phyloP scores from a whole-genome alignment of 2,888 invertebrate species.

The Augochlorella aurata region DNA sequence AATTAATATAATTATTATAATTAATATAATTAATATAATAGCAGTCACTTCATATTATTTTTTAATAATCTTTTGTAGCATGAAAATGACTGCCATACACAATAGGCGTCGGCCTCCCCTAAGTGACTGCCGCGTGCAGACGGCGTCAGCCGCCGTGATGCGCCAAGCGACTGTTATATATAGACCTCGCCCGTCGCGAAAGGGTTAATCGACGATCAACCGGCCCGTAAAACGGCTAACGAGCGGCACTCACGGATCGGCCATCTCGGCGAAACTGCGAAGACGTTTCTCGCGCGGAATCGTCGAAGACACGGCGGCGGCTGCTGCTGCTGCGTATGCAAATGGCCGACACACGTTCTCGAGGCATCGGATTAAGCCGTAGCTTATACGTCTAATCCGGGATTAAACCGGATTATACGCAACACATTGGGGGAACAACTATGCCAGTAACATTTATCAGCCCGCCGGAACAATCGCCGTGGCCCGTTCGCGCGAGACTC shows the following conservation, averaged over 20 bases:
- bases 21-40: no score
- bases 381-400: slow-evolving; percentile 63
- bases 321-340: slow-evolving; percentile 40
- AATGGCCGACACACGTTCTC: slow-evolving; percentile 57
- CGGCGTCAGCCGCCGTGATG: no score
- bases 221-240: neutral
- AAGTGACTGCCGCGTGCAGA: no score
- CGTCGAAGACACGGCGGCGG: slow-evolving; percentile 24
- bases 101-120: no score
- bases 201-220: slow-evolving; percentile 18
- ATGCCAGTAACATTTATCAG: slow-evolving; percentile 59
- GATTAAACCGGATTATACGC: slow-evolving; percentile 61
- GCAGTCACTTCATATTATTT: no score
- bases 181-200: no score
- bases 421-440: slow-evolving; percentile 57
- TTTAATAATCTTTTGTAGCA: no score
- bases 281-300: slow-evolving; percentile 32
- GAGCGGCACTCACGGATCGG: neutral
- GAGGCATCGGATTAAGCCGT: slow-evolving; percentile 60
- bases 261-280: neutral
- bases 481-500: neutral
- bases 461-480: slow-evolving; percentile 49
- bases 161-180: no score
- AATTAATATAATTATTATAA: no score
- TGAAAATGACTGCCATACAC: no score